Evolutionary conservation across 2,888 invertebrate species (phyloP).

Genomic region (Ptychoptera albimana): DNA sequence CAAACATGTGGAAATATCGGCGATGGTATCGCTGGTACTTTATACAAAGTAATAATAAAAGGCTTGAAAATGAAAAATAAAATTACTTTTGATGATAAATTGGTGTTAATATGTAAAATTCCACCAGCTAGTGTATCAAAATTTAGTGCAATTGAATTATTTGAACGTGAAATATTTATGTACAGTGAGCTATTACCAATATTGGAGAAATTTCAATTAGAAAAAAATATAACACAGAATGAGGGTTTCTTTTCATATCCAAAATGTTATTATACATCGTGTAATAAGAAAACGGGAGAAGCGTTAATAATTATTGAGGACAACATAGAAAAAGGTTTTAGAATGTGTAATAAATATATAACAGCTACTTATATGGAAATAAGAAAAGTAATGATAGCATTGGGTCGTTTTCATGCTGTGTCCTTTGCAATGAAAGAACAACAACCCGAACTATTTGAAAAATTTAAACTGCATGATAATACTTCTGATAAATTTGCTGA

Average conservation of each 20-base stretch:
- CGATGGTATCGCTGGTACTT: constrained; percentile 7
- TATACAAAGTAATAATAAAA: constrained; percentile 5
- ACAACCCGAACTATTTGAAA: constrained; percentile 5
- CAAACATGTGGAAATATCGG: constrained; percentile 5
- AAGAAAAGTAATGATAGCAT: constrained; percentile 3
- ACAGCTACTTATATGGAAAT: constrained; percentile 6
- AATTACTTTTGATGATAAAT: background rate
- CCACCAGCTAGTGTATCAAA: constrained; percentile 6
- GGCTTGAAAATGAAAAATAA: background rate
- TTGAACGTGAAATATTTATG: constrained; percentile 8
- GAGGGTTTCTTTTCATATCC: constrained; percentile 8
- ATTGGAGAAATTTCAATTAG: constrained; percentile 8
- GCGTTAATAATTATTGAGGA: constrained; percentile 9
- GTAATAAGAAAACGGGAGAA: constrained; percentile 5
- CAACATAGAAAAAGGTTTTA: constrained; percentile 4
- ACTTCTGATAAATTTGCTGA: background rate
- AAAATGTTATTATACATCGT: constrained; percentile 7
- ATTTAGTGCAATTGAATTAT: constrained; percentile 6
- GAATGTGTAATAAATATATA: constrained; percentile 6
- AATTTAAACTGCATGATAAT: constrained; percentile 3
- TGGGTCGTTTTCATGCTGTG: constrained; percentile 8
- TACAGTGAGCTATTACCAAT: constrained; percentile 8
- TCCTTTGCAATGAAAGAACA: constrained; percentile 9
- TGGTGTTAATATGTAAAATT: constrained; percentile 6
- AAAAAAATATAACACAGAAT: constrained; percentile 1